Percentiles rank a stretch among this genome's conserved stretches.
phyloP scores from a whole-genome alignment of 2,797 vertebrate genomes.

The Arrhamphus sclerolepis region DNA sequence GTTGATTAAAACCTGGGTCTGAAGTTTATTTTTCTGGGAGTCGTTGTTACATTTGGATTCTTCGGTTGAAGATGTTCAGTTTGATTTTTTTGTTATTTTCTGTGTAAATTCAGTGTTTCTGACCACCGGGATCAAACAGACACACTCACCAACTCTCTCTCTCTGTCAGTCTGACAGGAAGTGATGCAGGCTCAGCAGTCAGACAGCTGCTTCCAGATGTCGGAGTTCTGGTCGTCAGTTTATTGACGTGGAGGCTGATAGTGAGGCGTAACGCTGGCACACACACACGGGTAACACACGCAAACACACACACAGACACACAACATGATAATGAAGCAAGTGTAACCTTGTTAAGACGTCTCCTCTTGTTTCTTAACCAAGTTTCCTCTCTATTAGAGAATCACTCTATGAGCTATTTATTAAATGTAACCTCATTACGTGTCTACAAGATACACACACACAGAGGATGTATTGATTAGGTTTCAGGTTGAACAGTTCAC shows the following conservation, averaged over 20 bases:
- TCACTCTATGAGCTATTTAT: conserved; percentile 64
- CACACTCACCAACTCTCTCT: background rate
- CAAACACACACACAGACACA: too few species aligned
- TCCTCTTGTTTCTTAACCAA: conserved; percentile 50
- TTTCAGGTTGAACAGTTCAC: conserved; percentile 31
- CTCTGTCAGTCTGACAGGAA: conserved; percentile 55
- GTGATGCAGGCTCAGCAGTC: conserved; percentile 54
- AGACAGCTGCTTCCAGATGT: conserved; percentile 65
- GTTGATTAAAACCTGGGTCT: too few species aligned
- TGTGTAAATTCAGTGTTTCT: background rate
- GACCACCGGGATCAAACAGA: background rate
- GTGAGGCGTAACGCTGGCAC: conserved; percentile 9
- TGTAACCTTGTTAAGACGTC: conserved; percentile 49
- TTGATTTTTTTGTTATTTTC: background rate
- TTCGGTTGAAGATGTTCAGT: background rate
- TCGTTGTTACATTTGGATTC: background rate
- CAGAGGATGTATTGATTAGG: conserved; percentile 26
- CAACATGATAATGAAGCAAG: conserved; percentile 30
- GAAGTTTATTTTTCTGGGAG: background rate
- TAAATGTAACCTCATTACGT: conserved; percentile 48
- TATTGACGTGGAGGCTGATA: conserved; percentile 62
- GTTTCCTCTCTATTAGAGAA: conserved; percentile 52
- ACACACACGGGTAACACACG: conserved; percentile 6
- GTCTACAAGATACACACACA: conserved; percentile 31
- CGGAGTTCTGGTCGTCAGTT: conserved; percentile 45